Evolutionary conservation across 2,113 vertebrate species (phyloP), one percentile per base, ranked within the genome.

Genomic region (Callopanchax toddi): DNA sequence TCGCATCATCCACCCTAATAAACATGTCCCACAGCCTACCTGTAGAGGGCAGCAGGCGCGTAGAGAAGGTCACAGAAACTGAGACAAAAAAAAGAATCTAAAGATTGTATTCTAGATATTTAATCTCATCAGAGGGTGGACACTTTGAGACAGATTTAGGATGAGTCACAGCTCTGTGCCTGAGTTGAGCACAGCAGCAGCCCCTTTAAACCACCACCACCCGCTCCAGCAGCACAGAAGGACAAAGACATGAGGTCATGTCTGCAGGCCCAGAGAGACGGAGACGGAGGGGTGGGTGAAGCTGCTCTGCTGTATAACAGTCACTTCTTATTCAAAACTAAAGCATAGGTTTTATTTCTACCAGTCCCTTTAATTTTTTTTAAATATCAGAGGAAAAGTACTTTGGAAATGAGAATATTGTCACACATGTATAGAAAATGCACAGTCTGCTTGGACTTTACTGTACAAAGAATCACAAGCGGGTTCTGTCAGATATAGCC

Each of bases 381-480:
- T 18, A 4, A 82, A 78, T 62, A 86, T 87, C 71, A 74, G 84
- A 89, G 78, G 63, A 82, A 60, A 74, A 51, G 68, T 82, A 75
- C 74, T 70, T 78, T 26, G 77, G 74, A 76, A 76, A 85, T 81
- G 63, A 73, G 81, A 76, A 69, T 74, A 72, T 79, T 81, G 78
- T 84, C 82, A 82, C 82, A 82, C 71, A 45, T 90, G 82, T 89
- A 88, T 89, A 88, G 79, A 89, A 86, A 79, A 88, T 85, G 85
- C 87, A 92, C 86, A 89, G 82, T 91, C 86, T 86, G 87, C 83
- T 89, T 87, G 84, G 82, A 89, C 85, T 85, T 84, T 82, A 87
- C 84, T 86, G 87, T 84, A 86, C 82, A 86, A 80, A 82, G 76
- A 89, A 89, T 84, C 53, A 43, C 78, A 80, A 88, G 87, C 60